Conservation (phyloP, 2,888 invertebrate genomes). For the Ernsta delagoae region DNA sequence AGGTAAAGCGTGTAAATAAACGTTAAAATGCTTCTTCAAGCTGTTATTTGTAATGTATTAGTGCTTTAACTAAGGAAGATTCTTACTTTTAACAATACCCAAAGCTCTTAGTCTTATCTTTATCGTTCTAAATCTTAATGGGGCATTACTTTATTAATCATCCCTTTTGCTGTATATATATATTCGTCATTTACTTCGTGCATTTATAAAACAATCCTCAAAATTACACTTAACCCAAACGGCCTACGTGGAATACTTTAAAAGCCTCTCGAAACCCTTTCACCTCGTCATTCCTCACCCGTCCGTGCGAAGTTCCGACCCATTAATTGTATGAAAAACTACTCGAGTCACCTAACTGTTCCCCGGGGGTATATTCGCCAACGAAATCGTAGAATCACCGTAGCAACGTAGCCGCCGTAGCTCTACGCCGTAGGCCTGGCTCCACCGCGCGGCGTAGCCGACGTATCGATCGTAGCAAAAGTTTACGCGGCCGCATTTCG, state of each 20-base stretch:
- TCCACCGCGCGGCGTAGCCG: conserved; percentile 27
- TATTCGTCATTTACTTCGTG: neutral
- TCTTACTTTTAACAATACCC: no score
- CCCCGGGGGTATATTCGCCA: conserved; percentile 17
- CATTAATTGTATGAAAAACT: conserved; percentile 35
- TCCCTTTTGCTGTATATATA: neutral
- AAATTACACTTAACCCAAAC: conserved; percentile 1
- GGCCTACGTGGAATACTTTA: neutral
- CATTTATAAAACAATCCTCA: neutral
- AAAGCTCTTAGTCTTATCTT: no score
- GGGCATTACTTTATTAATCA: neutral
- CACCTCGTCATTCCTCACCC: conserved; percentile 11
- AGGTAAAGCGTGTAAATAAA: no score
- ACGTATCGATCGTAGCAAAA: conserved; percentile 48
- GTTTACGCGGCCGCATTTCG: conserved; percentile 20
- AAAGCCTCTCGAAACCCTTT: neutral
- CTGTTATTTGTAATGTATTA: no score
- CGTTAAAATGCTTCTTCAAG: no score
- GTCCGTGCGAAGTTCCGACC: conserved; percentile 13
- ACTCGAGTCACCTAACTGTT: conserved; percentile 14
- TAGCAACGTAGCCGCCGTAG: conserved; percentile 36
- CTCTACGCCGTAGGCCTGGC: conserved; percentile 42
- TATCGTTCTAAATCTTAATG: no score
- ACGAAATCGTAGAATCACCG: conserved; percentile 41
- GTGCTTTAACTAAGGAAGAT: no score